phyloP scores from a whole-genome alignment of 1,140 invertebrate species.

The Caenorhabditis briggsae region DNA sequence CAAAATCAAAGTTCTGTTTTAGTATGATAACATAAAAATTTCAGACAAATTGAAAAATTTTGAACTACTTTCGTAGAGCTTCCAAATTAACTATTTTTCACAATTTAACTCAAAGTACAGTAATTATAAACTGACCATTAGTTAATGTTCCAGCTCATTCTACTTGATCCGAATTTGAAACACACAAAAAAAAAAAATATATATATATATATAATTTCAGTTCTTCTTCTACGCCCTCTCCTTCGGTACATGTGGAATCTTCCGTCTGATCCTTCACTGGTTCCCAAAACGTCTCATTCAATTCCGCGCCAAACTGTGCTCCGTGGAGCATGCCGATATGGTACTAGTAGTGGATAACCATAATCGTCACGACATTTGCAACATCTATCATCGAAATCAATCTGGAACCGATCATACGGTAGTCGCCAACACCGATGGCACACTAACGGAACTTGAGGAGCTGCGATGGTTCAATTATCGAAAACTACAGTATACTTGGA shows the following conservation, averaged over 20 bases:
- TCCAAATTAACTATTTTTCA: too few species aligned
- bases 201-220: too few species aligned
- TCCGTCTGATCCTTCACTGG: constrained; percentile 74
- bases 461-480: constrained; percentile 44
- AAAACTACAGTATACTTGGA: constrained; percentile 41
- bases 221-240: constrained; percentile 58
- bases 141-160: neutral
- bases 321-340: constrained; percentile 70
- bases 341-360: constrained; percentile 67
- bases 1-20: too few species aligned
- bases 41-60: too few species aligned
- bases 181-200: too few species aligned
- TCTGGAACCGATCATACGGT: constrained; percentile 26
- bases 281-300: constrained; percentile 68
- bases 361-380: constrained; percentile 7
- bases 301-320: constrained; percentile 65
- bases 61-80: too few species aligned
- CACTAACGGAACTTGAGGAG: neutral
- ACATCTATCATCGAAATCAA: neutral
- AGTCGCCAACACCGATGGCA: constrained; percentile 1
- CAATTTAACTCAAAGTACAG: too few species aligned
- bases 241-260: constrained; percentile 69
- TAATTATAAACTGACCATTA: too few species aligned
- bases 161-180: neutral
- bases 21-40: too few species aligned